phyloP scores from a whole-genome alignment of 2,888 invertebrate genomes.

The Metacarcinus magister region DNA sequence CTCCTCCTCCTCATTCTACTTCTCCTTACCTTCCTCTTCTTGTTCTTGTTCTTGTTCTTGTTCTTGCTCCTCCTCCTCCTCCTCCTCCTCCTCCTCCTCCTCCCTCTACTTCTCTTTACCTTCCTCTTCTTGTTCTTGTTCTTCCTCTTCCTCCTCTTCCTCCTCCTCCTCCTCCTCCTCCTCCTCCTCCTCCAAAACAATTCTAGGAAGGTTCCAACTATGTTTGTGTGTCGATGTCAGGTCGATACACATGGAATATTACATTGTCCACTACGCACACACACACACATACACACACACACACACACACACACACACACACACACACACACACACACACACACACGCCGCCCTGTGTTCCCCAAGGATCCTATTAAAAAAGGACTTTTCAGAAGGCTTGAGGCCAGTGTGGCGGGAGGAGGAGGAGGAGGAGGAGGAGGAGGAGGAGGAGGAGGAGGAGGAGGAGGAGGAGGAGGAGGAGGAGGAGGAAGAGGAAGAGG shows the following conservation, averaged over 20 bases:
- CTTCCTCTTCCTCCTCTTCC: too few species aligned
- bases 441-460: constrained; percentile 18
- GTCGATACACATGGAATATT: not conserved
- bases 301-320: constrained; percentile 30
- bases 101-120: too few species aligned
- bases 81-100: too few species aligned
- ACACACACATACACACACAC: constrained; percentile 36
- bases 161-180: too few species aligned
- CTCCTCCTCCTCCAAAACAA: not conserved
- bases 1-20: too few species aligned
- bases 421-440: constrained; percentile 17
- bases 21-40: too few species aligned
- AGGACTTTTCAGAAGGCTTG: not conserved
- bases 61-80: too few species aligned
- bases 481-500: not conserved
- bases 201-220: constrained; percentile 11
- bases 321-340: not conserved
- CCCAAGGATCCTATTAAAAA: not conserved
- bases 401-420: not conserved
- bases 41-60: too few species aligned
- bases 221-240: constrained; percentile 39
- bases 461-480: not conserved
- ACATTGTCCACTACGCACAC: not conserved
- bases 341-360: not conserved
- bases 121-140: too few species aligned